These are phyloP conservation scores for Drosophila neocordata DNA, from an alignment of 1,140 invertebrate species.

Conservation along the genomic window DNA sequence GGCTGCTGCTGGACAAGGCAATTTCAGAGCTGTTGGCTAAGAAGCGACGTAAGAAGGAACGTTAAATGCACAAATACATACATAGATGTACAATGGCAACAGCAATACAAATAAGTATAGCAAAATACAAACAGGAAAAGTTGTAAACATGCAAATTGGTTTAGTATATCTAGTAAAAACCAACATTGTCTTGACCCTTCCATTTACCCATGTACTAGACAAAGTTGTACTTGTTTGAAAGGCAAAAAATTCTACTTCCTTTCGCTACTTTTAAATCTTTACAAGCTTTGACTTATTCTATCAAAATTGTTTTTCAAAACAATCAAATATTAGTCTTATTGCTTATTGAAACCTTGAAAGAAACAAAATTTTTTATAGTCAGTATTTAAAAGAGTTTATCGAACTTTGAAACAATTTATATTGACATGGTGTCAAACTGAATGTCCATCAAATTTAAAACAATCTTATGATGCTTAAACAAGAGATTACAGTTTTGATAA, in stretches of 20 bases:
- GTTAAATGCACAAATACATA: slow-evolving; percentile 21
- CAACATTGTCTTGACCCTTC: slow-evolving; percentile 28
- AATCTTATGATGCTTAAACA: too few species aligned
- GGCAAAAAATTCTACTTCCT: neutral
- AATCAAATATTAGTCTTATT: too few species aligned
- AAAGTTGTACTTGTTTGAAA: neutral
- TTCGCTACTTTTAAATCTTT: too few species aligned
- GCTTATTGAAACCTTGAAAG: too few species aligned
- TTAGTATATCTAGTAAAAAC: slow-evolving; percentile 38
- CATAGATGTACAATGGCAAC: slow-evolving; percentile 18
- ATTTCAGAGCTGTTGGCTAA: slow-evolving; percentile 27
- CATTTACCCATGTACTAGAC: neutral
- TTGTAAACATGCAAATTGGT: slow-evolving; percentile 55
- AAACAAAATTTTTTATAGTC: too few species aligned
- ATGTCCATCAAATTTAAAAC: too few species aligned
- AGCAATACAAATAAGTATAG: slow-evolving; percentile 22
- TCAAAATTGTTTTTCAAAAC: too few species aligned
- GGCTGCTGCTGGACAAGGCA: slow-evolving; percentile 24
- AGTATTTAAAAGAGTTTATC: too few species aligned
- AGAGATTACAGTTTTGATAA: too few species aligned
- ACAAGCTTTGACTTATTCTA: too few species aligned
- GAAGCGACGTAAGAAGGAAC: neutral
- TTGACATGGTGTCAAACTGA: too few species aligned
- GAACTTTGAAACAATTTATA: too few species aligned
- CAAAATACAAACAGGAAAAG: slow-evolving; percentile 14